Conservation (phyloP, 2,888 invertebrate genomes). For the Lasioglossum morio region DNA sequence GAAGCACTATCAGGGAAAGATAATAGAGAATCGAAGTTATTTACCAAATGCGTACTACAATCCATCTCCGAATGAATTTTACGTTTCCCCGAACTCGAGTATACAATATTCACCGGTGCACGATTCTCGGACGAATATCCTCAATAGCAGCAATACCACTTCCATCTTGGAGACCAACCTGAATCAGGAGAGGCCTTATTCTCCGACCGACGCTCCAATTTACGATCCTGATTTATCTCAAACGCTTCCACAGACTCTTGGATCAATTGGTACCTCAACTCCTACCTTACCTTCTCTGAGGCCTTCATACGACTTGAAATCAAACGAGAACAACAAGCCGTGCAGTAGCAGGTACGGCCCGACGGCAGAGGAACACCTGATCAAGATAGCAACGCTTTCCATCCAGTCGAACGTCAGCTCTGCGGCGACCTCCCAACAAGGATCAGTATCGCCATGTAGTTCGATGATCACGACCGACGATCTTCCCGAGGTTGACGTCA, state of each 20-base stretch:
- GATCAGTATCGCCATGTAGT: slow-evolving; percentile 43
- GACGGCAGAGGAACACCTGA: neutral
- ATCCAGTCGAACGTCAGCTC: slow-evolving; percentile 12
- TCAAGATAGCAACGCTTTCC: slow-evolving; percentile 21
- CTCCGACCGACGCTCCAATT: slow-evolving; percentile 76
- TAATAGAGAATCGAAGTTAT: slow-evolving; percentile 54
- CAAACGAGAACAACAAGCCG: slow-evolving; percentile 19
- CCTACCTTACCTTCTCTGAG: slow-evolving; percentile 24
- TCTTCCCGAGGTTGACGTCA: slow-evolving; percentile 74
- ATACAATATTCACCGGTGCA: slow-evolving; percentile 64
- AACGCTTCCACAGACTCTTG: slow-evolving; percentile 43
- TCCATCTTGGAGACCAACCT: slow-evolving; percentile 30
- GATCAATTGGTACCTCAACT: slow-evolving; percentile 28
- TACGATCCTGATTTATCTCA: slow-evolving; percentile 73
- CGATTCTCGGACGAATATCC: slow-evolving; percentile 15
- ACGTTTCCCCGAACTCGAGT: slow-evolving; percentile 37
- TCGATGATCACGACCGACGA: slow-evolving; percentile 69
- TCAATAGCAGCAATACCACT: slow-evolving; percentile 9
- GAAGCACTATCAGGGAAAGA: slow-evolving; percentile 34
- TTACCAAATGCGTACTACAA: slow-evolving; percentile 39
- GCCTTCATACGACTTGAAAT: slow-evolving; percentile 11
- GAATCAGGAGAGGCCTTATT: slow-evolving; percentile 74
- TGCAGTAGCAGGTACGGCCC: slow-evolving; percentile 1
- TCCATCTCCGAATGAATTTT: slow-evolving; percentile 15
- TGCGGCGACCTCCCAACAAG: slow-evolving; percentile 25